Base-by-base conservation (phyloP, 1,140 invertebrate species). In the Drosophila carrolli region DNA sequence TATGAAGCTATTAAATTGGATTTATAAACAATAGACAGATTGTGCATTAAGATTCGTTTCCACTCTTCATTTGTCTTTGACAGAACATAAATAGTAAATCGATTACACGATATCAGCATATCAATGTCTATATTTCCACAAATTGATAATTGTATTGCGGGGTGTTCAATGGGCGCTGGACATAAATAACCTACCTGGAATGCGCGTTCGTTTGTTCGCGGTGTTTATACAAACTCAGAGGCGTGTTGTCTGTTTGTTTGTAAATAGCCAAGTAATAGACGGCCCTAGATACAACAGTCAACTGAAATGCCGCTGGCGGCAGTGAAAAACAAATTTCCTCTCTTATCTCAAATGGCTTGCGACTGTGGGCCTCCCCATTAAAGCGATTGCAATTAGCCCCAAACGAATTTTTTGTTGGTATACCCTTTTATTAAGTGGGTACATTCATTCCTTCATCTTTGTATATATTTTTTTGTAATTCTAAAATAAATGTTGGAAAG, bases 371-470 rank as follows among this genome's bases (percentile, higher is more conserved):
- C 29, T 57, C 50, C 35, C 62, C 74, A 85, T 85, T 81, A 85
- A 86, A 78, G 47, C 75, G 71, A 78, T 82, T 78, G 83, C 75
- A 86, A 82, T 88, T 85, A 82, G 65, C 75, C 78, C 56, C 58
- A 78, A 51, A 68, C 40, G 54, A 60, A 50, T 56, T n/a, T 67
- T 60, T 75, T 46, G 32, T 56, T 38, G 35, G 10, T 16, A 16
- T 78, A 67, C 81, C 27, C 62, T 77, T 50, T 40, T 14, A 46
- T 5, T 8, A 23, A 35, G 14, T 29, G 61, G 41, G 53, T 56
- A 35, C 50, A 41, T 47, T n/a, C 1, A 41, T 32, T 74, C 43
- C 16, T 16, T 27, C 19, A 14, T 13, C 27, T 27, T 13, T 9
- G 8, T 10, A 35, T 50, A 9, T 1, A 14, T 48, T 48, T 14